Evolutionary conservation across 2,888 invertebrate species (phyloP), one percentile per base, ranked within the genome.

Genomic region (Drosophila trichaetosa): DNA sequence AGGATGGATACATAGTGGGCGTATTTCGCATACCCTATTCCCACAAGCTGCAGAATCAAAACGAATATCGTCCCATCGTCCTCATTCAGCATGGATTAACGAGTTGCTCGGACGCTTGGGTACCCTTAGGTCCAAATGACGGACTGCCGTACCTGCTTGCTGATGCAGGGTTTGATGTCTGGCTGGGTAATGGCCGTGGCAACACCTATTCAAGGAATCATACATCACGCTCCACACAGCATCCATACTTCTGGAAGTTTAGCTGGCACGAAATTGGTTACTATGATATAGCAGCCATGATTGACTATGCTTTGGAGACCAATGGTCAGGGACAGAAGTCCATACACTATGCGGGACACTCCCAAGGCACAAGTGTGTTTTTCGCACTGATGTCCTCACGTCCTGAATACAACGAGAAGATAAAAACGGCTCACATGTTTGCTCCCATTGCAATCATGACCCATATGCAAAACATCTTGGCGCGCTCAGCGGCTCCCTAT

Each of bases 231-330:
- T 83, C 85, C 2, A 34, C 80, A 7, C 56, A 79, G 0, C 69
- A 79, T 62, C 81, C 88, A 0, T 5, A 67, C 8, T 91, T 91
- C 67, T 91, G 91, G 91, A 59, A 78, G 8, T 91, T 91, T 29
- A 98, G 97, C 82, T 99, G 96, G 94, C 97, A 98, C 89, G 97
- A 99, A 92, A 97, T 98, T 94, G 98, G 96, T 0, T 92, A 95
- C 56, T 95, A 96, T 90, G 87, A 87, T 36, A 85, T 88, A 1
- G 68, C 90, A 0, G 77, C 86, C 16, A 88, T 88, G 64, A 83
- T 92, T 4, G 91, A 92, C 52, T 91, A 90, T 38, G 81, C 91
- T 0, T 62, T 92, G 8, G 31, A 61, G 1, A 67, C 67, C 10
- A 92, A 87, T 24, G 87, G 86, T 16, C 75, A 82, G 40, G 74